These are phyloP conservation scores for Heliconius himera DNA, from an alignment of 1,140 invertebrate species.

Conservation along the genomic window DNA sequence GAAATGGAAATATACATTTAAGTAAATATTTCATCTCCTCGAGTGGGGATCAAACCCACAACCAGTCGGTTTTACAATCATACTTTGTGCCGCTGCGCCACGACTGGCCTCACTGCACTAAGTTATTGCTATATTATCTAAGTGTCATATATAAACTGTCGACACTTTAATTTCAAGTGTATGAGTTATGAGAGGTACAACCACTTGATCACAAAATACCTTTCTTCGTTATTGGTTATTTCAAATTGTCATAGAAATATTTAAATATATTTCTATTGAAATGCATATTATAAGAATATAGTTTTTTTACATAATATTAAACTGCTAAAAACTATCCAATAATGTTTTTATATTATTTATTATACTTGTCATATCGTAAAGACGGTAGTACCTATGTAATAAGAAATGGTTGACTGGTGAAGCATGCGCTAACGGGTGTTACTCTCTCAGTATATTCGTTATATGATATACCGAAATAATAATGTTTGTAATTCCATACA, in stretches of 20 bases:
- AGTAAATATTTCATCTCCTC: too few relatives aligned
- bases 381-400: constrained; percentile 44
- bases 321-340: neutral
- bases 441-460: constrained; percentile 61
- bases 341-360: neutral
- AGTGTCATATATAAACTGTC: neutral
- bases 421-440: constrained; percentile 73
- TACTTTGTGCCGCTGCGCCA: too few relatives aligned
- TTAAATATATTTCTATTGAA: neutral
- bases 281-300: neutral
- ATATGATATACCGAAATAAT: constrained; percentile 63
- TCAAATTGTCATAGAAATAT: neutral
- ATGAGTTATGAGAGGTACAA: neutral
- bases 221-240: neutral
- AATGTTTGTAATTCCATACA: constrained; percentile 55
- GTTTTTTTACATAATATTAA: neutral
- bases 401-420: constrained; percentile 63
- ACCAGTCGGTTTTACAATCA: too few relatives aligned
- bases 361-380: constrained; percentile 8
- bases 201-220: neutral
- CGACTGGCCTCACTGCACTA: neutral
- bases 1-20: too few relatives aligned
- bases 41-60: too few relatives aligned
- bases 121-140: neutral
- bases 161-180: neutral